These are phyloP conservation scores for Drosophila gaucha DNA, from an alignment of 2,888 invertebrate genomes.

Conservation along the genomic window DNA sequence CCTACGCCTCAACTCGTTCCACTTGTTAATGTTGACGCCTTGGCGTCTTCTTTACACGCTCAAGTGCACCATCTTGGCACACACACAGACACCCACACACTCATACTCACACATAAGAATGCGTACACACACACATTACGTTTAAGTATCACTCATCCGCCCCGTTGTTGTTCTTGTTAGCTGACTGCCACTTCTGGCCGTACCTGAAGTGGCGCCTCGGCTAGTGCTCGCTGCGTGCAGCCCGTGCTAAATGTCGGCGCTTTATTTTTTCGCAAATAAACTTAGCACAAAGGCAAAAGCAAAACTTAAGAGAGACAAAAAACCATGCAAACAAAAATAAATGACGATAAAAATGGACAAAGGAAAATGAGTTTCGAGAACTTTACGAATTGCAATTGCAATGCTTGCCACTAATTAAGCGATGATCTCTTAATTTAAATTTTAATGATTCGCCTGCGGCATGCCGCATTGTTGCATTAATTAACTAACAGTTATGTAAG, in stretches of 20 bases:
- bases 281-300: conserved; percentile 25
- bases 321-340: conserved; percentile 18
- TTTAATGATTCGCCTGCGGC: conserved; percentile 16
- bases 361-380: not conserved
- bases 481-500: conserved; percentile 36
- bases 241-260: conserved; percentile 53
- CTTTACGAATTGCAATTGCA: conserved; percentile 29
- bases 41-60: conserved; percentile 59
- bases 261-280: conserved; percentile 63
- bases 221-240: conserved; percentile 21
- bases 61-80: conserved; percentile 68
- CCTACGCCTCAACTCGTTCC: not conserved
- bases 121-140: conserved; percentile 32
- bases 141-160: conserved; percentile 76
- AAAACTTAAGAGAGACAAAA: conserved; percentile 1
- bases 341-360: conserved; percentile 23
- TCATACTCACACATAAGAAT: conserved; percentile 28
- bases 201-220: conserved; percentile 57
- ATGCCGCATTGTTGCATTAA: conserved; percentile 21
- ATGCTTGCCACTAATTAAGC: conserved; percentile 59
- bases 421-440: conserved; percentile 40
- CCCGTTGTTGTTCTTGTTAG: conserved; percentile 47
- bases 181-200: conserved; percentile 37
- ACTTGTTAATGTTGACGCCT: conserved; percentile 57
- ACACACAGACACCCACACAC: conserved; percentile 23